Conservation (phyloP, 2,113 vertebrate genomes). For the Cololabis saira region DNA sequence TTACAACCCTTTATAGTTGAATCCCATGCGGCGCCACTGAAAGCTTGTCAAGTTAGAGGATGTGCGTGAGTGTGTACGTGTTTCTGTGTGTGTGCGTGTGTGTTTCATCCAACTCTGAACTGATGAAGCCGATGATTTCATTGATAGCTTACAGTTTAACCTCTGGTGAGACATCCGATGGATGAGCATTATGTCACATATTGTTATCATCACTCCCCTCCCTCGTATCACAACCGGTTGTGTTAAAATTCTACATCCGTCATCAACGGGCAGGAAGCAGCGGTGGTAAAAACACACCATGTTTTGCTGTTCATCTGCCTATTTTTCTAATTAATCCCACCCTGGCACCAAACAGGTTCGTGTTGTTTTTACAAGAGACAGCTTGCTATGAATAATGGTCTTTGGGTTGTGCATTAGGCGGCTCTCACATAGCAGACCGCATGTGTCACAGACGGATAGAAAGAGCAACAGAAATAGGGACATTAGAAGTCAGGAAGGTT, state of each 20-base stretch:
- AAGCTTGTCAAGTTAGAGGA: not conserved
- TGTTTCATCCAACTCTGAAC: not conserved
- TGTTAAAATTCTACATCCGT: slow-evolving; percentile 9
- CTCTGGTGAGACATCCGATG: slow-evolving; percentile 17
- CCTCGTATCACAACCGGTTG: not conserved
- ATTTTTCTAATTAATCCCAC: slow-evolving; percentile 50
- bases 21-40: slow-evolving; percentile 44
- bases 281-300: slow-evolving; percentile 30
- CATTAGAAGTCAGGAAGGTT: not conserved
- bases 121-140: slow-evolving; percentile 7
- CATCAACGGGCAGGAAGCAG: slow-evolving; percentile 31
- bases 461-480: slow-evolving; percentile 27
- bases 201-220: slow-evolving; percentile 1
- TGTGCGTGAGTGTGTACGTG: no score
- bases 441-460: slow-evolving; percentile 38
- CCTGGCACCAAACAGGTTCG: slow-evolving; percentile 36
- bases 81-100: no score
- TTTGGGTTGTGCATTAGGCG: slow-evolving; percentile 35
- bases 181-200: slow-evolving; percentile 14
- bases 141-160: not conserved
- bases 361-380: slow-evolving; percentile 64
- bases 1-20: slow-evolving; percentile 59
- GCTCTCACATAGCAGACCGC: slow-evolving; percentile 32
- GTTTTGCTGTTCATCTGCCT: slow-evolving; percentile 32
- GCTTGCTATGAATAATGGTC: slow-evolving; percentile 60